Conservation (phyloP, 1,140 invertebrate species). For the Leucophenga varia region DNA sequence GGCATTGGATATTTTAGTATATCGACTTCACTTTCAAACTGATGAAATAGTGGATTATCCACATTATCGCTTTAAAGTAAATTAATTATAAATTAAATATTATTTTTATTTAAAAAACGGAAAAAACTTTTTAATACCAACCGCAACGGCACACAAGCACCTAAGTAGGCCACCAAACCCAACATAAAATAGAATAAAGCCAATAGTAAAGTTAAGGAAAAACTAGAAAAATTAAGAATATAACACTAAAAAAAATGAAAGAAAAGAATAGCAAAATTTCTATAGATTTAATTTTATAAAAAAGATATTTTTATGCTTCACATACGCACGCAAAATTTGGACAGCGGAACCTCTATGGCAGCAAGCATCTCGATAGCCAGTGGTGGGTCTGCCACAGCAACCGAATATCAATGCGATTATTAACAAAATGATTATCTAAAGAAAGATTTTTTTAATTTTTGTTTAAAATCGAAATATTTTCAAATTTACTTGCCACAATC, state of each 20-base stretch:
- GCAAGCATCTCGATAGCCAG: slow-evolving; percentile 77
- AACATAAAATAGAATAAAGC: slow-evolving; percentile 70
- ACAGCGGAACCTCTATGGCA: slow-evolving; percentile 83
- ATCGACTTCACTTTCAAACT: too few relatives aligned
- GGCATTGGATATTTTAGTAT: too few relatives aligned
- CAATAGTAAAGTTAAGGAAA: slow-evolving; percentile 70
- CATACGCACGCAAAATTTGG: too few relatives aligned
- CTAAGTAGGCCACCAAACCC: slow-evolving; percentile 70
- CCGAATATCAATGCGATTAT: slow-evolving; percentile 73
- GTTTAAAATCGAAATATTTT: not conserved
- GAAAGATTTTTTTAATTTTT: slow-evolving; percentile 5
- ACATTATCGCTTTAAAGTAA: too few relatives aligned
- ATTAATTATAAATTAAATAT: too few relatives aligned
- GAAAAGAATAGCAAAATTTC: too few relatives aligned
- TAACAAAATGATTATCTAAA: not conserved
- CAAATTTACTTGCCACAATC: slow-evolving; percentile 48
- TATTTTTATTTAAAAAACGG: too few relatives aligned
- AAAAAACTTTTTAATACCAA: too few relatives aligned
- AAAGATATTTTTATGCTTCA: too few relatives aligned
- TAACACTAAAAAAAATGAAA: slow-evolving; percentile 65
- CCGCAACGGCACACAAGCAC: slow-evolving; percentile 74
- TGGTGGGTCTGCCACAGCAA: slow-evolving; percentile 82
- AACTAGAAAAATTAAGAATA: slow-evolving; percentile 78
- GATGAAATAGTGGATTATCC: slow-evolving; percentile 65
- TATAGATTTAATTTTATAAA: too few relatives aligned